Percentiles rank a stretch among this genome's conserved stretches.
These are phyloP conservation scores for Tupiocoris notatus DNA, from an alignment of 2,888 invertebrate species.

Conservation along the genomic window DNA sequence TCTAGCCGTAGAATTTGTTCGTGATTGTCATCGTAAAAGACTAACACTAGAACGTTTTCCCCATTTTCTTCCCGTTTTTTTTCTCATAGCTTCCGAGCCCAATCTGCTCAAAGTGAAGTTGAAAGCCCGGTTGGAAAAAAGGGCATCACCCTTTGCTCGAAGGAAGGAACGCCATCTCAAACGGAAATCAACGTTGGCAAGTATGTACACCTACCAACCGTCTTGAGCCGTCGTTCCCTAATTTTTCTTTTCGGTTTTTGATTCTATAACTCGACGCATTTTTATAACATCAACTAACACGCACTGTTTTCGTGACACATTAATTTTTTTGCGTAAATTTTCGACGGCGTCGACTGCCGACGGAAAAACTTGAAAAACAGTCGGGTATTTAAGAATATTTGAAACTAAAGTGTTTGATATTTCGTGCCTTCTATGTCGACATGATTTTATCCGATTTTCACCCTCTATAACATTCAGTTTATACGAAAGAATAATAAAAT, in stretches of 20 bases:
- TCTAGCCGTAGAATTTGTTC: neutral
- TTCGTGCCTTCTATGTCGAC: too few species aligned
- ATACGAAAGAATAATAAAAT: too few species aligned
- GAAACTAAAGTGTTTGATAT: neutral
- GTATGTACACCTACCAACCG: conserved; percentile 43
- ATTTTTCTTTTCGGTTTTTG: conserved; percentile 47
- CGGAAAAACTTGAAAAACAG: neutral
- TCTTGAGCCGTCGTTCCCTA: neutral
- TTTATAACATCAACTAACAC: neutral
- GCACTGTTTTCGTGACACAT: conserved; percentile 4
- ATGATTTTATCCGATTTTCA: too few species aligned
- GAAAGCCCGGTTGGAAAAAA: conserved; percentile 91
- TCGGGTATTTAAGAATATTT: neutral
- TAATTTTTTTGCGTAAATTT: conserved; percentile 13
- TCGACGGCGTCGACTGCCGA: neutral
- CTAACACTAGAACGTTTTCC: conserved; percentile 35
- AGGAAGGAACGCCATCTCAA: conserved; percentile 76
- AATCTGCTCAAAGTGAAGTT: conserved; percentile 91
- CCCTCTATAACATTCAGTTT: too few species aligned
- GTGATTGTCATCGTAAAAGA: conserved; percentile 10
- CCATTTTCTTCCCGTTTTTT: conserved; percentile 1
- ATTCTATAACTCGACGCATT: conserved; percentile 53
- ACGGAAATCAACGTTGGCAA: conserved; percentile 64
- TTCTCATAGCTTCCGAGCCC: conserved; percentile 85
- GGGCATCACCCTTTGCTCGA: conserved; percentile 84